A percentile compares a stretch with the other conserved stretches of the same genome.
Conservation (phyloP, 2,113 vertebrate species). For the Entelurus aequoreus region DNA sequence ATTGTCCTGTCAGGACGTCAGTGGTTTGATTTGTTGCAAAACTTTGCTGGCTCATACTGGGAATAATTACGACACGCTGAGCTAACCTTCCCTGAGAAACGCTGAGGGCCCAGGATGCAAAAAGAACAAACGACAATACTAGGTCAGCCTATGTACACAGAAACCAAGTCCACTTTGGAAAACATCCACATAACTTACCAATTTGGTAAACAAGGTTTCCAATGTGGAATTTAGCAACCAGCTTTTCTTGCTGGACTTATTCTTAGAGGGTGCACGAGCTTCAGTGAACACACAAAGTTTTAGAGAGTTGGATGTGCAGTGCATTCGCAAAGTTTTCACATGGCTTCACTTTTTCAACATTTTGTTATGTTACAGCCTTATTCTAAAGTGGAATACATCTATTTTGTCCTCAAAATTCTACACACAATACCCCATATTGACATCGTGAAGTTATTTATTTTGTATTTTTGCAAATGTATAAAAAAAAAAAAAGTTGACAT, state of each 20-base stretch:
- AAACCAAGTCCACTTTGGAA: conserved; percentile 80
- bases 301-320: not conserved
- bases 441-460: no score
- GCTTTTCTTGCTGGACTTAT: conserved; percentile 63
- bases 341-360: no score
- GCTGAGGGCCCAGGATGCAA: conserved; percentile 24
- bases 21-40: conserved; percentile 32
- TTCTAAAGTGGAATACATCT: no score
- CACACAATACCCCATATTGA: no score
- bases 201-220: conserved; percentile 99
- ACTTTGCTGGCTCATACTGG: not conserved
- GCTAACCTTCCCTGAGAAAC: conserved; percentile 66
- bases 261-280: conserved; percentile 22
- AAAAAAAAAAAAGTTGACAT: no score
- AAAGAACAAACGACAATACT: conserved; percentile 18
- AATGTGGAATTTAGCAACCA: conserved; percentile 90
- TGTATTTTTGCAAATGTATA: no score
- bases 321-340: no score
- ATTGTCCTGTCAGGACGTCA: conserved; percentile 7
- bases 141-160: conserved; percentile 55
- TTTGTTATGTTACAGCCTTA: no score
- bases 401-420: no score
- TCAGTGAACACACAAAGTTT: conserved; percentile 1
- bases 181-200: conserved; percentile 86
- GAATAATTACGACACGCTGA: conserved; percentile 7